These are phyloP conservation scores for Apteryx mantelli DNA, from an alignment of 2,113 vertebrate genomes.

Conservation along the genomic window DNA sequence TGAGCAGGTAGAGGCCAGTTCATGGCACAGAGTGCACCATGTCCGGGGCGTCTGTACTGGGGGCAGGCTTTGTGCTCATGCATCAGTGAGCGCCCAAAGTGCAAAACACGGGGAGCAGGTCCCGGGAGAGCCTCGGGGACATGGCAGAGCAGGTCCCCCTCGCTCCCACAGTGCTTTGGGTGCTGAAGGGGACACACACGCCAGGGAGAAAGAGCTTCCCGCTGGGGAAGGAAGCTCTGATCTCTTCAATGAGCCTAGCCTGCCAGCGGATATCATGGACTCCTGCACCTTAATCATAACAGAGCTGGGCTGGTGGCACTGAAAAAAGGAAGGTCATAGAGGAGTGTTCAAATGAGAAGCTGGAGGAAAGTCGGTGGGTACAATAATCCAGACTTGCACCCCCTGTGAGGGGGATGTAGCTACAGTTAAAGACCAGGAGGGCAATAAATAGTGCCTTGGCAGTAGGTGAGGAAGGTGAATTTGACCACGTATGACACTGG, in stretches of 20 bases:
- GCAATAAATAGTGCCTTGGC: background rate
- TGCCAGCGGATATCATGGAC: too few species aligned
- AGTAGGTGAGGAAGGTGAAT: background rate
- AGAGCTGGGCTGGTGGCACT: background rate
- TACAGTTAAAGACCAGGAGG: background rate
- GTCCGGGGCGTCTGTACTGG: background rate
- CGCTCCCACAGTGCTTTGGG: accelerated
- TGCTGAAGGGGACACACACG: accelerated
- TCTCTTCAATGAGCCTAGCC: background rate
- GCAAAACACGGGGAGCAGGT: accelerated
- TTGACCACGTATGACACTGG: background rate
- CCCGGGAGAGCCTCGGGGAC: background rate
- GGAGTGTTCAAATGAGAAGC: background rate
- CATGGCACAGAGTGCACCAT: accelerated
- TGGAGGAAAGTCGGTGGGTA: background rate
- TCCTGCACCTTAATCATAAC: background rate
- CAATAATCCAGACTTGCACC: background rate
- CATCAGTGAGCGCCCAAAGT: accelerated
- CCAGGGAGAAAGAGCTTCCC: accelerated
- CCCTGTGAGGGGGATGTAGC: background rate
- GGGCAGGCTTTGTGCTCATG: background rate
- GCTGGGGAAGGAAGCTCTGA: background rate
- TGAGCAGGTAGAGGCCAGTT: background rate
- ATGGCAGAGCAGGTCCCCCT: background rate
- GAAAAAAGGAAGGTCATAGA: background rate